Conservation (phyloP, 2,113 vertebrate genomes). For the Corydoras sp. region DNA sequence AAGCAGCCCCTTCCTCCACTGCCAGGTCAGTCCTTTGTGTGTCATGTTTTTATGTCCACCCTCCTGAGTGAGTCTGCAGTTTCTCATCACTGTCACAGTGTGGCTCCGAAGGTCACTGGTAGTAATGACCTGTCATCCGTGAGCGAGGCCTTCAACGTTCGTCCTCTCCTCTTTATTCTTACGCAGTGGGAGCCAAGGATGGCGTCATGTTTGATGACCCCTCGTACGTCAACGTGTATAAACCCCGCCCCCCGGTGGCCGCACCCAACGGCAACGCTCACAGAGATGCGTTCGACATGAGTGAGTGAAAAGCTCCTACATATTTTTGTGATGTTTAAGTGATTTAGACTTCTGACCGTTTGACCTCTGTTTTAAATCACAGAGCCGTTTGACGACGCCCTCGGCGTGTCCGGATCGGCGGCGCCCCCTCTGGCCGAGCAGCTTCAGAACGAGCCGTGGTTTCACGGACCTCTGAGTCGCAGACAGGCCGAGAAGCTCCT, state of each 20-base stretch:
- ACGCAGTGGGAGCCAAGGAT: constrained; percentile 61
- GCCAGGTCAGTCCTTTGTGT: constrained; percentile 58
- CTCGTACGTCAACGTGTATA: constrained; percentile 94
- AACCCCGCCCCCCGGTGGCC: constrained; percentile 61
- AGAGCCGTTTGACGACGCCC: constrained; percentile 94
- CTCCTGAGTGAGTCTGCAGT: constrained; percentile 5
- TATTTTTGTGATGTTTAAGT: neutral
- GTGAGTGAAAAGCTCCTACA: constrained; percentile 58
- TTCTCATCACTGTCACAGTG: neutral
- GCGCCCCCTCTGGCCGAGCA: constrained; percentile 85
- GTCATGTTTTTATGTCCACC: neutral
- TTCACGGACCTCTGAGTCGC: constrained; percentile 86
- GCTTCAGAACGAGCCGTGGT: constrained; percentile 85
- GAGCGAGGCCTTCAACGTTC: constrained; percentile 31
- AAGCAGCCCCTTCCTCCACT: constrained; percentile 72
- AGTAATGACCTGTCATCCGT: constrained; percentile 28
- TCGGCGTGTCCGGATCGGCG: constrained; percentile 64
- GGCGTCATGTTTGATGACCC: constrained; percentile 82
- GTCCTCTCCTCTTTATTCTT: constrained; percentile 37
- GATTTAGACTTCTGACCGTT: neutral
- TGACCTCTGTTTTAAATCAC: neutral
- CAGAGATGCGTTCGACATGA: constrained; percentile 93
- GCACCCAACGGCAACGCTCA: constrained; percentile 79
- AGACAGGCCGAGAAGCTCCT: constrained; percentile 84
- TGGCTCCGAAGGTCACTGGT: constrained; percentile 8